Evolutionary conservation across 1,140 invertebrate species (phyloP).

Genomic region (Drosophila mayri): DNA sequence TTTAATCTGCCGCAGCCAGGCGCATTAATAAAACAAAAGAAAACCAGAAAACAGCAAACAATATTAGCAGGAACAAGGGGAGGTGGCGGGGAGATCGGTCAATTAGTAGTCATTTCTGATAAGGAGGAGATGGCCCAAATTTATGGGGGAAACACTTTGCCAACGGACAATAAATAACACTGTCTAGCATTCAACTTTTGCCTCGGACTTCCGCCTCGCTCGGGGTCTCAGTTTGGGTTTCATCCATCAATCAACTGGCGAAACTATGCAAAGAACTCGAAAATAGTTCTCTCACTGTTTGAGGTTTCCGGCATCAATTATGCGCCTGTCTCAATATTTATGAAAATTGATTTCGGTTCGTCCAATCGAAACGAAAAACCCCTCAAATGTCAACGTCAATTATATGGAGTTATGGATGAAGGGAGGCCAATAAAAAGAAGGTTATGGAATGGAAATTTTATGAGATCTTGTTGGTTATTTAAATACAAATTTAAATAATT

Average conservation of each 20-base stretch:
- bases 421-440: background rate
- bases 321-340: slow-evolving; percentile 81
- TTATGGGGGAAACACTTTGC: slow-evolving; percentile 68
- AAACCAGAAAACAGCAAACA: slow-evolving; percentile 50
- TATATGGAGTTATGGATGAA: slow-evolving; percentile 52
- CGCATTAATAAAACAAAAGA: slow-evolving; percentile 78
- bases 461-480: too few relatives aligned
- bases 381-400: slow-evolving; percentile 77
- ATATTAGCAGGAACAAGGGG: slow-evolving; percentile 5
- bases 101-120: slow-evolving; percentile 77
- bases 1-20: slow-evolving; percentile 59
- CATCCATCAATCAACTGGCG: slow-evolving; percentile 72
- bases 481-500: background rate
- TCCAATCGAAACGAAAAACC: slow-evolving; percentile 28
- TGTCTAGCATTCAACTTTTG: slow-evolving; percentile 21
- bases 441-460: too few relatives aligned
- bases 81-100: slow-evolving; percentile 60
- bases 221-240: slow-evolving; percentile 37
- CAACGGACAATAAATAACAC: slow-evolving; percentile 76
- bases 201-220: slow-evolving; percentile 27
- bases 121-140: slow-evolving; percentile 45
- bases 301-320: slow-evolving; percentile 68
- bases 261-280: slow-evolving; percentile 54
- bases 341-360: slow-evolving; percentile 77
- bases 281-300: slow-evolving; percentile 54